These are phyloP conservation scores for Macropodus opercularis DNA, from an alignment of 2,797 vertebrate genomes.

Conservation along the genomic window DNA sequence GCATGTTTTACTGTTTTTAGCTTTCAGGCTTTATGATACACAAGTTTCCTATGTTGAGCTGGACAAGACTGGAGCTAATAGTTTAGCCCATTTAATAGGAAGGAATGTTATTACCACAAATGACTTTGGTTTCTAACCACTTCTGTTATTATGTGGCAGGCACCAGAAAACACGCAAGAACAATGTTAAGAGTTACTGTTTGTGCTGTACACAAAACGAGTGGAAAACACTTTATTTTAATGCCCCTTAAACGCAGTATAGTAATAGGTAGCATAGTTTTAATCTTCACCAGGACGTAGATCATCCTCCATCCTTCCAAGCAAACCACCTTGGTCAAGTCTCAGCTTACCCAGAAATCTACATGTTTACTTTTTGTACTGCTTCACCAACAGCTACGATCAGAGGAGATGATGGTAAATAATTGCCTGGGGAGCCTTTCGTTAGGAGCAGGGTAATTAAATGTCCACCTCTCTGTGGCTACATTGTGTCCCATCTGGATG, in stretches of 20 bases:
- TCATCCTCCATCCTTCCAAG: not conserved
- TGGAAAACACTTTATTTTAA: constrained; percentile 35
- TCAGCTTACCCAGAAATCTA: not conserved
- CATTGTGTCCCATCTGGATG: constrained; percentile 32
- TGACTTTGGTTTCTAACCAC: constrained; percentile 37
- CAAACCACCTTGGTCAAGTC: constrained; percentile 7
- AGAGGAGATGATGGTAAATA: constrained; percentile 8
- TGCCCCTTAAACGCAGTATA: constrained; percentile 23
- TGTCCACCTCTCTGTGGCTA: constrained; percentile 11
- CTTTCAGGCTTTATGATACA: not conserved
- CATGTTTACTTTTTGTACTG: constrained; percentile 18
- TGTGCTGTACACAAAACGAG: not conserved
- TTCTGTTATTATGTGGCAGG: constrained; percentile 17
- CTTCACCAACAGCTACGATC: constrained; percentile 14
- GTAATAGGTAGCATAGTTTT: constrained; percentile 22
- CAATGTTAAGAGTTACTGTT: constrained; percentile 23
- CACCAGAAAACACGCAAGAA: constrained; percentile 11
- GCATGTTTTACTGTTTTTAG: not conserved
- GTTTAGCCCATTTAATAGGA: constrained; percentile 36
- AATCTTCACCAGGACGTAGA: not conserved
- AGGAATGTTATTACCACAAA: constrained; percentile 25
- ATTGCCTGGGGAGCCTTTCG: constrained; percentile 4
- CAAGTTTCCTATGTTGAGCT: not conserved
- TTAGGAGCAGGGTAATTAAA: constrained; percentile 10
- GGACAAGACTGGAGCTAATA: constrained; percentile 7